Base-by-base conservation (phyloP, 2,888 invertebrate genomes). In the Cremastinae sp. region DNA sequence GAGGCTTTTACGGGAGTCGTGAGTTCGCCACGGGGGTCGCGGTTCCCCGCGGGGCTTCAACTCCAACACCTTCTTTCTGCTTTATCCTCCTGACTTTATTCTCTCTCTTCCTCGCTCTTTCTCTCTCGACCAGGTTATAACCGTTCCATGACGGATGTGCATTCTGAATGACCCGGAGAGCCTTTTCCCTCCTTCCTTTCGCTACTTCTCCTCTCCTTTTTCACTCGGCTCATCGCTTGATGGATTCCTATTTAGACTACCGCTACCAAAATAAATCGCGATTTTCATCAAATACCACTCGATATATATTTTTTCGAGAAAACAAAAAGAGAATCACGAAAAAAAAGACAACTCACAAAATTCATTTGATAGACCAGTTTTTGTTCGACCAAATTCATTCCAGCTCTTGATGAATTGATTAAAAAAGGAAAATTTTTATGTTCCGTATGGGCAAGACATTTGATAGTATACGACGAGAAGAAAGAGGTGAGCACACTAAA, bases 1-100 rank as follows among this genome's bases (percentile, higher is more conserved):
- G 88, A 86, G 88, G 88, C 89, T 87, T 82, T 83, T 84, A 88
- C 89, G 81, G 89, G 85, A 90, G 89, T 89, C 88, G 85, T 86
- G 85, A 82, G 85, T 81, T 85, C 89, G 79, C 89, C 86, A 83
- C 88, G 84, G 89, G 89, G 89, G 89, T 84, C 79, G 83, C 84
- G 87, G 71, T 87, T 86, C 86, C 89, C 89, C 75, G 75, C 66
- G 47, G 75, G 75, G 71, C 66, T 70, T 75, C 65, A 75, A 71
- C 69, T 70, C 73, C 73, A 65, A 69, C 74, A 78, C 75, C 73
- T 78, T 68, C 43, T 76, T 64, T 64, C 58, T 70, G 62, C 22
- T 39, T 59, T 43, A 28, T 43, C 51, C 53, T 22, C 41, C 22
- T 14, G 41, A 14, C 28, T 10, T 69, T 22, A 1, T 49, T 74